phyloP scores from a whole-genome alignment of 1,140 invertebrate species.

The Drosophila nigrodunni region DNA sequence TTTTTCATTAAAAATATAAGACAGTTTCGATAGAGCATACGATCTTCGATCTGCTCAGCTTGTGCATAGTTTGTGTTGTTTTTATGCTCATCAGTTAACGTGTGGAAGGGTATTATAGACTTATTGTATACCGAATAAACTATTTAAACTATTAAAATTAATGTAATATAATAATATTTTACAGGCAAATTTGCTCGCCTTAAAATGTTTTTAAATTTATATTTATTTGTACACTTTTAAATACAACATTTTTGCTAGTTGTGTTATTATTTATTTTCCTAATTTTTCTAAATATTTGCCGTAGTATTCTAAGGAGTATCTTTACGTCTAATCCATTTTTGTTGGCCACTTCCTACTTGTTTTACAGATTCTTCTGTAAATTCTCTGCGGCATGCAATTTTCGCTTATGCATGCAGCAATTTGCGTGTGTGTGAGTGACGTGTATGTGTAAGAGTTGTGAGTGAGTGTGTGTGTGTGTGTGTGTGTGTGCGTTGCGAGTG shows the following conservation, averaged over 20 bases:
- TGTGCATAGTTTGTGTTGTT: not conserved
- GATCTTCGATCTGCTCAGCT: not conserved
- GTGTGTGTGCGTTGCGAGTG: constrained; percentile 54
- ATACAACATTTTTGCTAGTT: no score
- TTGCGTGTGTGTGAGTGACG: constrained; percentile 20
- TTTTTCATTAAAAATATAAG: not conserved
- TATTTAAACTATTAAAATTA: no score
- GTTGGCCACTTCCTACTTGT: not conserved
- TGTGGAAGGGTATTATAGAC: not conserved
- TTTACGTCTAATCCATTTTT: not conserved
- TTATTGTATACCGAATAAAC: no score
- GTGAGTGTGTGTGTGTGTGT: constrained; percentile 37
- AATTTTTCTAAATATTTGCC: no score
- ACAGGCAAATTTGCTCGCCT: no score
- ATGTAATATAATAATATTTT: no score
- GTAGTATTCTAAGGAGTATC: not conserved
- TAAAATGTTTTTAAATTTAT: no score
- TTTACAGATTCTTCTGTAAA: constrained; percentile 44
- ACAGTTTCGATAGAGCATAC: not conserved
- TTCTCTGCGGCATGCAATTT: constrained; percentile 71
- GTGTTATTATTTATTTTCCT: no score
- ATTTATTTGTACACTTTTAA: no score
- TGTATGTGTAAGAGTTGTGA: constrained; percentile 22
- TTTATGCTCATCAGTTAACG: not conserved
- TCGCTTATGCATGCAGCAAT: constrained; percentile 67